Evolutionary conservation across 1,140 invertebrate species (phyloP).

Genomic region (Orchesella cincta): DNA sequence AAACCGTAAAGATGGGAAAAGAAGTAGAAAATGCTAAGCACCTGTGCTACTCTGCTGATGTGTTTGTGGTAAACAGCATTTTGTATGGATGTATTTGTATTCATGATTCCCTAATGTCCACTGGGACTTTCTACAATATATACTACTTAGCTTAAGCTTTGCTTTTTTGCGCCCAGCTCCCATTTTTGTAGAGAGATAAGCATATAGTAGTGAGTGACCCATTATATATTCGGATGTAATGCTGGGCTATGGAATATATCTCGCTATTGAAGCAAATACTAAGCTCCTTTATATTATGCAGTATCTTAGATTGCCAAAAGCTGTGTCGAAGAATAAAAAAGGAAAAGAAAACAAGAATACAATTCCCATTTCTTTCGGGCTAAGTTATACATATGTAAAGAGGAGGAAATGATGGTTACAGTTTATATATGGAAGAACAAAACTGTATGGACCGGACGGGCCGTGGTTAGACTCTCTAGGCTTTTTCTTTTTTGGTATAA

Average conservation of each 20-base stretch:
- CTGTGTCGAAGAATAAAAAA: constrained; percentile 12
- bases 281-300: constrained; percentile 18
- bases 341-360: constrained; percentile 4
- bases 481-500: not conserved
- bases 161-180: no score
- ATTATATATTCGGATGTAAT: no score
- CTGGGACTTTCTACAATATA: constrained; percentile 1
- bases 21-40: constrained; percentile 36
- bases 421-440: no score
- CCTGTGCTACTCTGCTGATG: constrained; percentile 30
- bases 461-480: no score
- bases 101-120: constrained; percentile 41
- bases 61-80: constrained; percentile 18
- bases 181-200: no score
- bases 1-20: not conserved
- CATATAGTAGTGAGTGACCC: no score
- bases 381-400: constrained; percentile 16
- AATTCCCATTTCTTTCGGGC: constrained; percentile 8
- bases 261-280: no score
- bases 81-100: constrained; percentile 30
- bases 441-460: no score
- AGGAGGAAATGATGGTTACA: not conserved
- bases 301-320: constrained; percentile 20
- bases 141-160: not conserved
- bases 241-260: not conserved